Base-by-base conservation (phyloP, 2,888 invertebrate species). In the Athalia circularis region DNA sequence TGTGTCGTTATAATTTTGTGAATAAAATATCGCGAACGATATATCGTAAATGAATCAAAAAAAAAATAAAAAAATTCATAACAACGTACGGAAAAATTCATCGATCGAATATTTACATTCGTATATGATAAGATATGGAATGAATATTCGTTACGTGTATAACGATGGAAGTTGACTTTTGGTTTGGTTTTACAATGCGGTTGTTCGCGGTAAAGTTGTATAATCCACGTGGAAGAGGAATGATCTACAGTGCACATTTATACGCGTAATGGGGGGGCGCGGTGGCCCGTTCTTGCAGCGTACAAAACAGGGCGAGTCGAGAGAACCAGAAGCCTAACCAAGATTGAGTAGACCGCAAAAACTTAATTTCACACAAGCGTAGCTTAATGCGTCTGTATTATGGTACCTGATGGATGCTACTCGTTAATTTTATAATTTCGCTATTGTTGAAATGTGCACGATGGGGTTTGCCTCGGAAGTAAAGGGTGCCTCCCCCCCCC, bases 401-500 rank as follows among this genome's bases (percentile, higher is more conserved):
- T 82, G 80, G 70, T 79, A 76, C 81, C 82, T 86, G 87, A 87
- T 85, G 83, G 86, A 87, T 87, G 85, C 80, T 79, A 82, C 85
- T 86, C 87, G 85, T 87, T 87, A 87, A 86, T 87, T 87, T 85
- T 84, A 86, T 86, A 87, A 87, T 87, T 87, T 85, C 82, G 77
- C 82, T 82, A 78, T 78, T 78, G 78, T 78, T 52, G 78, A 72
- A 77, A 64, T 54, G 70, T 72, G 65, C 43, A 65, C 75, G 74
- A 80, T 64, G 45, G 48, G 68, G 70, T 65, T 78, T 80, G 70
- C 76, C 79, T 45, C 48, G 50, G 76, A 57, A 77, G 47, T 61
- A 43, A 65, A 79, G 67, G 67, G 67, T 67, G 13, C 11, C 67
- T 48, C 15, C 50, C 50, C 15, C 4, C 52, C n/a, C 70, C n/a